Conservation (phyloP, 2,113 vertebrate species). For the Gymnocephalus cernua region DNA sequence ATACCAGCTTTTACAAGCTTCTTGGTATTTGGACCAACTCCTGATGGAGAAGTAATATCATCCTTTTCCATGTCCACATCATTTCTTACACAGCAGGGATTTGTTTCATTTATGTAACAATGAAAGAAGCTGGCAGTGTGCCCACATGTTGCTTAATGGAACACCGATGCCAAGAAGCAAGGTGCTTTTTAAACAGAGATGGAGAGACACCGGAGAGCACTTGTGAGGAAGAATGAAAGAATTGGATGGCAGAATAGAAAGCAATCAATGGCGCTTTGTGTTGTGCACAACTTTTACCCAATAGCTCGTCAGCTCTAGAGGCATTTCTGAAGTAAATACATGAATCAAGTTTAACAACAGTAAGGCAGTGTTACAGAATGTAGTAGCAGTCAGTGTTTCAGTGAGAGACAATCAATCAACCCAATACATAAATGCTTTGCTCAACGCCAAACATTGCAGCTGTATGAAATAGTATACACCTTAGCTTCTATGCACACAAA, state of each 20-base stretch:
- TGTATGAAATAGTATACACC: slow-evolving; percentile 50
- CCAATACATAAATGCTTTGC: slow-evolving; percentile 44
- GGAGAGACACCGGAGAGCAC: slow-evolving; percentile 68
- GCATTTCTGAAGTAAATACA: slow-evolving; percentile 62
- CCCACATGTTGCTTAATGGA: slow-evolving; percentile 74
- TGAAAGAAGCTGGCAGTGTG: slow-evolving; percentile 70
- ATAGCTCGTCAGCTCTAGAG: slow-evolving; percentile 58
- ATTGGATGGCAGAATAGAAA: slow-evolving; percentile 61
- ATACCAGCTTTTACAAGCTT: slow-evolving; percentile 68
- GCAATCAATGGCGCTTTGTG: slow-evolving; percentile 77
- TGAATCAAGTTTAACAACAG: slow-evolving; percentile 68
- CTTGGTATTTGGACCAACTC: slow-evolving; percentile 60
- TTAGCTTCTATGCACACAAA: slow-evolving; percentile 41
- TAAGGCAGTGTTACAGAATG: slow-evolving; percentile 49
- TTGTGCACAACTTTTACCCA: slow-evolving; percentile 67
- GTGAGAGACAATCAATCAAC: slow-evolving; percentile 59
- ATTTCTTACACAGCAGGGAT: slow-evolving; percentile 73
- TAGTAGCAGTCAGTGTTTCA: slow-evolving; percentile 39
- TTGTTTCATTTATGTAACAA: slow-evolving; percentile 81
- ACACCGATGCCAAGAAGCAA: slow-evolving; percentile 67
- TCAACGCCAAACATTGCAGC: slow-evolving; percentile 54
- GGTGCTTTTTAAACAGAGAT: slow-evolving; percentile 73
- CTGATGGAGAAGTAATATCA: slow-evolving; percentile 73
- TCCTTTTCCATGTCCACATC: slow-evolving; percentile 77
- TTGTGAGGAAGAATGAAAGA: slow-evolving; percentile 65